Conservation (phyloP, 1,140 invertebrate genomes). For the Belonocnema kinseyi region DNA sequence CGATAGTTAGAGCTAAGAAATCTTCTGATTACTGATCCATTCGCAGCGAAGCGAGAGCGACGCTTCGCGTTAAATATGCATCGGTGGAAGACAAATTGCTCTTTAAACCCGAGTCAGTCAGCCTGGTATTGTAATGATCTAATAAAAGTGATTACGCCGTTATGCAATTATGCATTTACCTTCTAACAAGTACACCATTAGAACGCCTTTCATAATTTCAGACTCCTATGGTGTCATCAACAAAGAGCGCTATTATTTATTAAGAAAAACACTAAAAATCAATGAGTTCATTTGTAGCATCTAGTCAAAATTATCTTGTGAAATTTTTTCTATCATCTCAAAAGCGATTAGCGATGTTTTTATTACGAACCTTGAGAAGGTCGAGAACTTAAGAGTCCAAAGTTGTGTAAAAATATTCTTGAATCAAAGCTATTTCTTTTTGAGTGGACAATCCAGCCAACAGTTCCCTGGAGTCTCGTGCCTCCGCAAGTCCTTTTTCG, state of each 20-base stretch:
- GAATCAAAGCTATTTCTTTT: background rate
- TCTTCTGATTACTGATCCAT: conserved; percentile 18
- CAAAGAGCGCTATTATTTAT: background rate
- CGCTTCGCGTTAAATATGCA: conserved; percentile 62
- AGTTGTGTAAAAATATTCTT: conserved; percentile 40
- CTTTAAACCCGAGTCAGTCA: conserved; percentile 61
- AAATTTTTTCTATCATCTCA: conserved; percentile 4
- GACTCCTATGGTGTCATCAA: too few relatives aligned
- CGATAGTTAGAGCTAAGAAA: conserved; percentile 31
- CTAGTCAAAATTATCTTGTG: background rate
- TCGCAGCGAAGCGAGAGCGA: conserved; percentile 45
- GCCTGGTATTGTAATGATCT: conserved; percentile 63
- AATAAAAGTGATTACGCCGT: conserved; percentile 60
- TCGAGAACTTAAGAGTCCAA: conserved; percentile 32
- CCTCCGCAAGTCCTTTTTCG: conserved; percentile 12
- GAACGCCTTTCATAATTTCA: background rate
- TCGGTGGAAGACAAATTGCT: conserved; percentile 62
- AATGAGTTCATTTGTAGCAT: conserved; percentile 29
- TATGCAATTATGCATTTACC: background rate
- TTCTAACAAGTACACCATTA: background rate
- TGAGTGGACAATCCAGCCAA: background rate
- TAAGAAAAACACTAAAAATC: background rate
- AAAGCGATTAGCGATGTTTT: conserved; percentile 7
- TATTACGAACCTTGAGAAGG: conserved; percentile 37
- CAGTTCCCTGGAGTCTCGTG: conserved; percentile 10